Evolutionary conservation across 2,113 vertebrate genomes (phyloP).

Genomic region (Indri indri): DNA sequence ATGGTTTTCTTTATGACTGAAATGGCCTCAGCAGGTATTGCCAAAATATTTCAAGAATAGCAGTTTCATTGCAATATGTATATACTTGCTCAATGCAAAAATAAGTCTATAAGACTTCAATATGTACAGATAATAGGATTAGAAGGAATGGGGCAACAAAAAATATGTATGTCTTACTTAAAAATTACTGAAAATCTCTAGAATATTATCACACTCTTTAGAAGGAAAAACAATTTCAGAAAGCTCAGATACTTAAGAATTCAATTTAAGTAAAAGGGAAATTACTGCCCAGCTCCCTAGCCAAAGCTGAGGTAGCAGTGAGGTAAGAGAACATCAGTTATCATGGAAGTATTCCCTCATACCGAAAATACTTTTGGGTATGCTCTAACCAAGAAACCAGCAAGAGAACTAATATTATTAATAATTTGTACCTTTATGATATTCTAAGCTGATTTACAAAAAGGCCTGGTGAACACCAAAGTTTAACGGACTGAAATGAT

Average conservation of each 20-base stretch:
- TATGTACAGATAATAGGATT: not conserved
- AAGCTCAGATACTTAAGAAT: not conserved
- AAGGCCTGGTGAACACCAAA: not conserved
- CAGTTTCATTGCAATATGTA: not conserved
- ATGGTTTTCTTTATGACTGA: not conserved
- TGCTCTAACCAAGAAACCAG: not conserved
- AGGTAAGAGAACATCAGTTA: not conserved
- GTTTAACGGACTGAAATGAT: not conserved
- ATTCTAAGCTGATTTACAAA: not conserved
- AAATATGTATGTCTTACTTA: not conserved
- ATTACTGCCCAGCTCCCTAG: not conserved
- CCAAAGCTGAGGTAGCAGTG: not conserved
- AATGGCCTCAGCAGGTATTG: not conserved
- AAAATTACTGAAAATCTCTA: not conserved
- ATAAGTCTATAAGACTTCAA: not conserved
- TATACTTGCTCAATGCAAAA: not conserved
- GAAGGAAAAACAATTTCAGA: not conserved
- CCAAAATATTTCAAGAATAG: constrained; percentile 42
- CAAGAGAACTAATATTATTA: not conserved
- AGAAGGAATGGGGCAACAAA: not conserved
- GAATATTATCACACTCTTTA: not conserved
- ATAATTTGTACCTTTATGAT: not conserved
- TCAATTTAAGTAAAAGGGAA: not conserved
- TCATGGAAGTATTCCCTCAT: not conserved
- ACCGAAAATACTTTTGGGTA: not conserved